Evolutionary conservation across 2,113 vertebrate genomes (phyloP), one percentile per base, ranked within the genome.

Genomic region (Pelobates fuscus): DNA sequence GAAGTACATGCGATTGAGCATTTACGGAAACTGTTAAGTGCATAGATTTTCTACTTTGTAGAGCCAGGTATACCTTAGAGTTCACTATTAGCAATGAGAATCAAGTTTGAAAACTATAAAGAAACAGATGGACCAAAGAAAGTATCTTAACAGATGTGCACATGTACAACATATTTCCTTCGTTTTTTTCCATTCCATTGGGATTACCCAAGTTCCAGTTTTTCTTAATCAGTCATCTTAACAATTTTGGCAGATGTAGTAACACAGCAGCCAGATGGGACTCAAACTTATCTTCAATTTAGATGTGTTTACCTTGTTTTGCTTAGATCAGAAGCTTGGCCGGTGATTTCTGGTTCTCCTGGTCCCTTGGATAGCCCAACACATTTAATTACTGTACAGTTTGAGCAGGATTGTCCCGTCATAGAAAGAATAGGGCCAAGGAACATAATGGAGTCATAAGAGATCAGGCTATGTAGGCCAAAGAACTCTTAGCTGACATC

Each of bases 131-230:
- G 72, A 59, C 25, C 27, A 46, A 24, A 67, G 63, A n/a, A 76
- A 76, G 54, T 67, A 76, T 32, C 54, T 59, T 59, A 76, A 54
- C 72, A 76, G 72, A 76, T 76, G 72, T 76, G 37, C 63, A 46
- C 58, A 59, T 76, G 72, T 44, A 76, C 15, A 60, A 76, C 37
- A 76, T 67, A 76, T n/a, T n/a, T 72, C 59, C 64, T 67, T 55
- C 23, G 52, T 46, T 59, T 76, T 59, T 76, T 67, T 76, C 55
- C 52, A 30, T 41, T 44, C 71, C 30, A 61, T 4, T 57, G 49
- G 49, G 71, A 74, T 57, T 65, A 57, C 71, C 71, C 52, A 54
- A 55, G n/a, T 64, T 64, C 30, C 59, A 54, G 21, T 32, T 7
- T 57, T 66, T 66, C 32, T 74, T 55, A 74, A 74, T 65, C 60